Evolutionary conservation across 2,113 vertebrate genomes (phyloP).

Genomic region (Herpailurus yagouaroundi): DNA sequence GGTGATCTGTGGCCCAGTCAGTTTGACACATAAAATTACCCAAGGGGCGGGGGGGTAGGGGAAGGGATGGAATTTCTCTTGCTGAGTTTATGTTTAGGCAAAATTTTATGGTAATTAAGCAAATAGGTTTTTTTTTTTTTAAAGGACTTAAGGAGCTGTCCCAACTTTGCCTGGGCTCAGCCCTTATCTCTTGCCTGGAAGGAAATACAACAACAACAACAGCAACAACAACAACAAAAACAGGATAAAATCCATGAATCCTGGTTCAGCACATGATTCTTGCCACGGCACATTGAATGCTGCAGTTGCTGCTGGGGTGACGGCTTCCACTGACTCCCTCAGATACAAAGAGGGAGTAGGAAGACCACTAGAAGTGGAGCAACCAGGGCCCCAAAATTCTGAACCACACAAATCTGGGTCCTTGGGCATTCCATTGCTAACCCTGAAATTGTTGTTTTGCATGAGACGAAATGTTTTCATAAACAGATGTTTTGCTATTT

Average conservation of each 20-base stretch:
- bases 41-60: neutral
- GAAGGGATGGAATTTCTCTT: neutral
- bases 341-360: neutral
- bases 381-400: neutral
- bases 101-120: conserved; percentile 2
- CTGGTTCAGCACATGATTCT: neutral
- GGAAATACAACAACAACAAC: neutral
- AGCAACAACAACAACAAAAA: neutral
- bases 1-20: neutral
- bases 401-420: neutral
- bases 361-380: neutral
- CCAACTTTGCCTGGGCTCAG: neutral
- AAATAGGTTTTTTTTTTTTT: neutral
- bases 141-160: neutral
- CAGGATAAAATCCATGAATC: neutral
- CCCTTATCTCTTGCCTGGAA: neutral
- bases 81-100: neutral
- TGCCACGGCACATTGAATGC: neutral
- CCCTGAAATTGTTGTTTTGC: neutral
- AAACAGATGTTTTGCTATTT: conserved; percentile 19
- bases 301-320: neutral
- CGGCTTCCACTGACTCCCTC: neutral
- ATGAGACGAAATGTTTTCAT: conserved; percentile 5
- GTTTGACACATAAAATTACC: neutral
- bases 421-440: neutral